Percentiles rank a stretch among this genome's conserved stretches.
These are phyloP conservation scores for Agrotis puta DNA, from an alignment of 2,888 invertebrate genomes.

Conservation along the genomic window DNA sequence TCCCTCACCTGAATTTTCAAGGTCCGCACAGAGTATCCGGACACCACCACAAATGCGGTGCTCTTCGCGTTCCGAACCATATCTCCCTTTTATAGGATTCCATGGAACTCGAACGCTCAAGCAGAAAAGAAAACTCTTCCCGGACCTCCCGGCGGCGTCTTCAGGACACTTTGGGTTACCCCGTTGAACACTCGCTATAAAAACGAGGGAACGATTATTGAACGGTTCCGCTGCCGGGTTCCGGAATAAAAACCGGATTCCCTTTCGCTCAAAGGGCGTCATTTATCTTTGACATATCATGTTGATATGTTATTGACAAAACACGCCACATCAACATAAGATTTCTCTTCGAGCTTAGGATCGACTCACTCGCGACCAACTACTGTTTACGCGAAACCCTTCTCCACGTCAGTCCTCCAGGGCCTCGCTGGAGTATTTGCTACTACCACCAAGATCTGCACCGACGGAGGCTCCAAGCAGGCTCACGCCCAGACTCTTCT, in stretches of 20 bases:
- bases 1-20: conserved; percentile 78
- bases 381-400: conserved; percentile 88
- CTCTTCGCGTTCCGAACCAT: conserved; percentile 86
- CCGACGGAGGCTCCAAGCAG: conserved; percentile 89
- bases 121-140: conserved; percentile 68
- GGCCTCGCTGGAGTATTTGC: conserved; percentile 93
- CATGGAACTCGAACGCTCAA: conserved; percentile 78
- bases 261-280: conserved; percentile 86
- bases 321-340: conserved; percentile 83
- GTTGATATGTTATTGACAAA: conserved; percentile 43
- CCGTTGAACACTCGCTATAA: conserved; percentile 70
- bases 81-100: conserved; percentile 89
- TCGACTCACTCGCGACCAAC: conserved; percentile 91
- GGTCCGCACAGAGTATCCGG: conserved; percentile 78
- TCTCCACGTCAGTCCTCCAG: conserved; percentile 91
- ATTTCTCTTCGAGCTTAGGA: conserved; percentile 90
- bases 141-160: conserved; percentile 87
- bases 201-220: conserved; percentile 63
- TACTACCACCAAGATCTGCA: conserved; percentile 93
- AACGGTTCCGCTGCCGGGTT: conserved; percentile 91
- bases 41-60: conserved; percentile 74
- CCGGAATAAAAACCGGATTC: conserved; percentile 91
- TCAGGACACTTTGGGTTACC: conserved; percentile 63
- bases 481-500: conserved; percentile 91
- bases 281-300: conserved; percentile 54